phyloP scores from a whole-genome alignment of 23 tunicate genomes.

The Halocynthia aurantium region DNA sequence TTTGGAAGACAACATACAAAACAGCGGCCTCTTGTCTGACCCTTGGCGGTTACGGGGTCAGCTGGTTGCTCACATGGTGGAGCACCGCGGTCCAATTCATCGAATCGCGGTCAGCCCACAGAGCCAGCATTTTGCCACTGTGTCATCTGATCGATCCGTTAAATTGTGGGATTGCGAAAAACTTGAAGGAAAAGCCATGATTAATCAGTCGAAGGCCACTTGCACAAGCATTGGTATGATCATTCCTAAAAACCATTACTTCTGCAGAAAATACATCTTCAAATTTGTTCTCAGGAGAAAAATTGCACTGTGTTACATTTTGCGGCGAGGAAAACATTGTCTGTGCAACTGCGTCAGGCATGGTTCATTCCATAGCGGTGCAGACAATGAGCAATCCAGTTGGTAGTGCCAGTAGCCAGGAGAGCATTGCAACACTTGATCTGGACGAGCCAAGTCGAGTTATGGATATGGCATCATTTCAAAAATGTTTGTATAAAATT shows the following conservation, averaged over 20 bases:
- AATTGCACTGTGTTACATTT: slow-evolving; percentile 54
- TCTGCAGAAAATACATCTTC: background rate
- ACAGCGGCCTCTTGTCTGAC: slow-evolving; percentile 13
- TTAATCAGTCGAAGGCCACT: slow-evolving; percentile 71
- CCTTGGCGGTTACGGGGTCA: slow-evolving; percentile 77
- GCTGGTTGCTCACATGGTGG: slow-evolving; percentile 81
- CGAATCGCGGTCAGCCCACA: slow-evolving; percentile 55
- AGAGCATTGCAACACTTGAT: slow-evolving; percentile 1
- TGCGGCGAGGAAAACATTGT: slow-evolving; percentile 48
- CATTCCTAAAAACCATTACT: background rate
- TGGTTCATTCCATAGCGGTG: slow-evolving; percentile 34
- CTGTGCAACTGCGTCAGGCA: slow-evolving; percentile 66
- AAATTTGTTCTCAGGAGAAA: background rate
- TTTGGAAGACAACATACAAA: slow-evolving; percentile 56
- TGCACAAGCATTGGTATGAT: slow-evolving; percentile 30
- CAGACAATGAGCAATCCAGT: slow-evolving; percentile 40
- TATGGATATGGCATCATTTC: slow-evolving; percentile 15
- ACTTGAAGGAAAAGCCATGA: slow-evolving; percentile 64
- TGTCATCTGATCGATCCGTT: slow-evolving; percentile 63
- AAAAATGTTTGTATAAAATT: background rate
- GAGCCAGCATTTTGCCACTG: slow-evolving; percentile 74
- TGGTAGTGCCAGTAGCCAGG: background rate
- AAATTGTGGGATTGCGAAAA: slow-evolving; percentile 66
- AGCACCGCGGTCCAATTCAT: slow-evolving; percentile 83
- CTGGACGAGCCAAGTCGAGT: slow-evolving; percentile 7